Evolutionary conservation across 2,888 invertebrate genomes (phyloP).

Genomic region (Bombyx huttoni): DNA sequence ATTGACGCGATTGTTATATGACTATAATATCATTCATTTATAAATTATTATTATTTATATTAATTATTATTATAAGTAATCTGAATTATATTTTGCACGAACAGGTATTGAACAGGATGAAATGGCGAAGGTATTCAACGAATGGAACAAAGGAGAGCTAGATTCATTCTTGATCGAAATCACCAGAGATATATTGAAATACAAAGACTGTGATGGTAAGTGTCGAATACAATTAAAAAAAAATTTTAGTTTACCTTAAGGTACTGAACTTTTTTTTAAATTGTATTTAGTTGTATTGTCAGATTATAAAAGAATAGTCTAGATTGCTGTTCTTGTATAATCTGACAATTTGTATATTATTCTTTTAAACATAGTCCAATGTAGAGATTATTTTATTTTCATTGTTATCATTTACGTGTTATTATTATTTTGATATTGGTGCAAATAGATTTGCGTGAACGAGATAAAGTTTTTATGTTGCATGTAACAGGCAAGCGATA

Average conservation of each 20-base stretch:
- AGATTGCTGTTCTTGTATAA: neutral
- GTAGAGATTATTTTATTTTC: neutral
- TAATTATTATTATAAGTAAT: neutral
- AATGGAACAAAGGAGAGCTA: conserved; percentile 96
- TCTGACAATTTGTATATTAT: neutral
- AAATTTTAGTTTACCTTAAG: neutral
- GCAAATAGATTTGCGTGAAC: neutral
- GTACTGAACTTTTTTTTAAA: too few relatives aligned
- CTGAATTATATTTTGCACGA: neutral
- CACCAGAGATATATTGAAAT: conserved; percentile 93
- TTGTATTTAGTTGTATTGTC: too few relatives aligned
- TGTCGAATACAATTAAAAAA: neutral
- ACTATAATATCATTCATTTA: too few relatives aligned
- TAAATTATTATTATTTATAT: too few relatives aligned
- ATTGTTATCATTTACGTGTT: neutral
- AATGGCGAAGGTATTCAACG: conserved; percentile 88
- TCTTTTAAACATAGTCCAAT: too few relatives aligned
- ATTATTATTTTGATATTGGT: neutral
- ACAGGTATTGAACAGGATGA: conserved; percentile 80
- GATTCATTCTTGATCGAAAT: conserved; percentile 99
- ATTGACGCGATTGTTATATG: too few relatives aligned
- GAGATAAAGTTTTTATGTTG: neutral
- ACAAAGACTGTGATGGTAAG: conserved; percentile 85
- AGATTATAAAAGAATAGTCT: too few relatives aligned
- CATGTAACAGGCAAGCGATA: neutral